Conservation (phyloP, 2,888 invertebrate genomes). For the Orthosia gracilis region DNA sequence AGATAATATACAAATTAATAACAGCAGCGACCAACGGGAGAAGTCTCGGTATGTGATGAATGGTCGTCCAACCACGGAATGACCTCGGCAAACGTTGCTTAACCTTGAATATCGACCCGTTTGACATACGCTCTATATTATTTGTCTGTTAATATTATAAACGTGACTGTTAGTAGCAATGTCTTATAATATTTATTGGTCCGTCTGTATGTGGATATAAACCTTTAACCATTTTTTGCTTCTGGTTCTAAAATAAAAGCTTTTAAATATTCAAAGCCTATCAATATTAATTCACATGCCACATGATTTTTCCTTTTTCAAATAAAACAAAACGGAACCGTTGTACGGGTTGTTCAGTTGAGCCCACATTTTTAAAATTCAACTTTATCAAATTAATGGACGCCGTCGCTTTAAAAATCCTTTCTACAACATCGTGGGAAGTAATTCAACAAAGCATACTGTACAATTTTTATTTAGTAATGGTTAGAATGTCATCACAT, state of each 20-base stretch:
- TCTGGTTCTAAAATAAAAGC: background rate
- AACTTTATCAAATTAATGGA: conserved; percentile 12
- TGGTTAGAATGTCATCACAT: background rate
- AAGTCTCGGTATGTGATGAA: no score
- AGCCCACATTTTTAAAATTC: conserved; percentile 1
- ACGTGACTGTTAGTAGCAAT: no score
- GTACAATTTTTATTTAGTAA: background rate
- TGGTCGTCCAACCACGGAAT: no score
- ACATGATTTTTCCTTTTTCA: background rate
- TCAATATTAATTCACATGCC: background rate
- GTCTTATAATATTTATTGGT: no score
- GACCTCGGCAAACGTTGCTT: no score
- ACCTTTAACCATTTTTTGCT: background rate
- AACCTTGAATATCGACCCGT: no score
- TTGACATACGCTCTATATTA: no score
- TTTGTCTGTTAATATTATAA: no score
- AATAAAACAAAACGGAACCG: background rate
- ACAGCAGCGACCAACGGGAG: no score
- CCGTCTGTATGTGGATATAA: no score
- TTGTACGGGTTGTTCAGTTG: background rate
- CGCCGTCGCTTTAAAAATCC: conserved; percentile 8
- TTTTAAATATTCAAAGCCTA: background rate
- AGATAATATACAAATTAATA: no score
- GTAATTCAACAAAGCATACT: conserved; percentile 13
- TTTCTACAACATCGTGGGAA: conserved; percentile 15